These are phyloP conservation scores for Silurus lanzhouensis DNA, from an alignment of 2,797 vertebrate species.

Conservation along the genomic window DNA sequence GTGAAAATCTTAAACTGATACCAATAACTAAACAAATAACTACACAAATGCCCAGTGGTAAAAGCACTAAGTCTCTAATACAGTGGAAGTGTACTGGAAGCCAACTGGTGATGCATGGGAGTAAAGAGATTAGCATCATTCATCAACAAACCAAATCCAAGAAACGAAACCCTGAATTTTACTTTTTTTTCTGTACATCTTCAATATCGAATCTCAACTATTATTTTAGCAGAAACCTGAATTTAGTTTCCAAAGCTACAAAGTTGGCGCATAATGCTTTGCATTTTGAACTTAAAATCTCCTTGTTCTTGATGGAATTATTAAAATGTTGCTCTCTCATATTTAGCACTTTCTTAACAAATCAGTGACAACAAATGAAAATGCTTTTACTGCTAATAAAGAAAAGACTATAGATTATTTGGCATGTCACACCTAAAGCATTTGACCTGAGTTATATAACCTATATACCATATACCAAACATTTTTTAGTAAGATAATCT, in stretches of 20 bases:
- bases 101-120: background rate
- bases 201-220: background rate
- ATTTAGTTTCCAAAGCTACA: background rate
- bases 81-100: background rate
- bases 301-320: background rate
- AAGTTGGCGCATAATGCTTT: background rate
- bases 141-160: background rate
- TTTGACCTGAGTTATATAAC: background rate
- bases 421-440: background rate
- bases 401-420: constrained; percentile 1
- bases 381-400: background rate
- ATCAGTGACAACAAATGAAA: background rate
- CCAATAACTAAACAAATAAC: background rate
- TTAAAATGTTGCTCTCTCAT: background rate
- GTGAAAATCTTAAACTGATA: background rate
- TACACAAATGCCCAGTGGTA: background rate
- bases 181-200: background rate
- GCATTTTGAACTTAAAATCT: background rate
- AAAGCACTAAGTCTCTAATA: background rate
- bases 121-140: background rate
- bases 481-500: background rate
- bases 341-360: background rate
- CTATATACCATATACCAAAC: background rate
- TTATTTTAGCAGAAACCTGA: background rate
- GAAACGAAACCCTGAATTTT: background rate